Conservation (phyloP, 1,140 invertebrate species). For the Hypothenemus hampei region DNA sequence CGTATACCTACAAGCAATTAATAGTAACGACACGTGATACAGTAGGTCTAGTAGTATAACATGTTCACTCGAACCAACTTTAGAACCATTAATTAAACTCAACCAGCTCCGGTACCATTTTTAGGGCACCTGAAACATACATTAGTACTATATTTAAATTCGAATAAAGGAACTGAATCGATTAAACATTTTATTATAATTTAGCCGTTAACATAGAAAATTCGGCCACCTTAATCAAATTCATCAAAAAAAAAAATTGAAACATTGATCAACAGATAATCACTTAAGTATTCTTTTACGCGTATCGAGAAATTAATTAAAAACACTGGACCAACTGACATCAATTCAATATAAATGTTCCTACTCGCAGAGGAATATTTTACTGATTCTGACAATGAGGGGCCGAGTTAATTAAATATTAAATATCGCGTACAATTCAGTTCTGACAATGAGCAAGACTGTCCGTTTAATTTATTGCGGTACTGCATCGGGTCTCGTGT, state of each 20-base stretch:
- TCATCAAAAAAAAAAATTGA: not conserved
- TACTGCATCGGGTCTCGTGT: too few species aligned
- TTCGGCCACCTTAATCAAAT: not conserved
- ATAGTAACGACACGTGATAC: constrained; percentile 19
- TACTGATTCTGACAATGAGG: too few species aligned
- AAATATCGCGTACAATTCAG: too few species aligned
- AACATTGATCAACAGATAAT: not conserved
- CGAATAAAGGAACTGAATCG: not conserved
- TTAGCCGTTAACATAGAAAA: not conserved
- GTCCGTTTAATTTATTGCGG: too few species aligned
- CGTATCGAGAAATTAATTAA: too few species aligned
- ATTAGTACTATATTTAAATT: constrained; percentile 12
- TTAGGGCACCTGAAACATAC: constrained; percentile 15
- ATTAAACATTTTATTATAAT: not conserved
- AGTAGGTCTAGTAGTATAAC: constrained; percentile 10
- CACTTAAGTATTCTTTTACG: not conserved
- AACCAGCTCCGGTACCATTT: constrained; percentile 16
- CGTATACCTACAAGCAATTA: constrained; percentile 14
- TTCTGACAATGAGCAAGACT: too few species aligned
- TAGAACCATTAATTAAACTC: constrained; percentile 15
- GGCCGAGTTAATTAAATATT: too few species aligned
- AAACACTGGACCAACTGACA: too few species aligned
- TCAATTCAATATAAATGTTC: too few species aligned
- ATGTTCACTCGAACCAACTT: constrained; percentile 9
- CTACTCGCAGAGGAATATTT: too few species aligned